Evolutionary conservation across 2,888 invertebrate genomes (phyloP), one percentile per base, ranked within the genome.

Genomic region (Tachina grossa): DNA sequence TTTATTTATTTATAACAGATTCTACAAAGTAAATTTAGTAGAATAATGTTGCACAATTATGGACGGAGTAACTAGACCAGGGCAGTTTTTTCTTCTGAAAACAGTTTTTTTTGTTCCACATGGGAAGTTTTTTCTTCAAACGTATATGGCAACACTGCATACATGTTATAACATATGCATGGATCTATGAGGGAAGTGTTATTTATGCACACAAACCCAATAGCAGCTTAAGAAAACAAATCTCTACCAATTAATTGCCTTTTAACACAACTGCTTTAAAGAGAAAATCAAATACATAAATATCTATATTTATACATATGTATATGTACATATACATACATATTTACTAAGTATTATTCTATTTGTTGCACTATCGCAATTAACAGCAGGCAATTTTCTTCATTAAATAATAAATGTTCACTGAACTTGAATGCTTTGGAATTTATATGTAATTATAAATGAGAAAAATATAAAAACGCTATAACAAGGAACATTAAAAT

Each of bases 331-430:
- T 22, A 22, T 22, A 22, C 22, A 22, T 22, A 22, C 22, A 22
- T 31, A 31, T 31, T 2, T 31, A 31, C 6, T 31, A 31, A 6
- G 31, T 39, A 14, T 53, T 19, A 9, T 43, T 43, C 11, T 41
- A 57, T 65, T 53, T 75, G 22, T 16, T 19, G 1, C 41, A 47
- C 39, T 55, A 47, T 8, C 45, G 13, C 13, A 13, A 9, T 63
- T 45, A 49, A 16, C 51, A 39, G 14, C 10, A 51, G 55, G 53
- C 78, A 71, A 61, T 65, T 77, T 47, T 9, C 47, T 47, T 9
- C 47, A 69, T 69, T 51, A 69, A 78, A 61, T 78, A 61, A 78
- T 78, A 69, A 79, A 71, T 80, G 72, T 74, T 53, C 65, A 66
- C 59, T 74, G 72, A 80, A 80, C 72, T 66, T 80, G 65, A 80